Conservation (phyloP, 2,113 vertebrate genomes). For the Perccottus glenii region DNA sequence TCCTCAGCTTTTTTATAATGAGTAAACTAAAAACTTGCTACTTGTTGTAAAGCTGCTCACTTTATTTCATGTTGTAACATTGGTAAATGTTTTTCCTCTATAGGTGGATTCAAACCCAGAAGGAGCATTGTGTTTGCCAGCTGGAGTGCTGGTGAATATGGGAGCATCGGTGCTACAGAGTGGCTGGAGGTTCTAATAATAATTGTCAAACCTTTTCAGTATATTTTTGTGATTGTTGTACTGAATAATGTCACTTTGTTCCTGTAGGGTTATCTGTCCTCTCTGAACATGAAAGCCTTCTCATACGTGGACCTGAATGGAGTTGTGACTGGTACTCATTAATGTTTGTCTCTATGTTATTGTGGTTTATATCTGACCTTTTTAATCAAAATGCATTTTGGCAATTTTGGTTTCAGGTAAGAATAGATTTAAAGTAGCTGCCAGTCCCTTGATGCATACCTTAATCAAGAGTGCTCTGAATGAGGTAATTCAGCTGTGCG, state of each 20-base stretch:
- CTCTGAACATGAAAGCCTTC: conserved; percentile 87
- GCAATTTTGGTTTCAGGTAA: conserved; percentile 70
- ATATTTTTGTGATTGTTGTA: not conserved
- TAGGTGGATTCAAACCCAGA: conserved; percentile 86
- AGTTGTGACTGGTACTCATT: conserved; percentile 83
- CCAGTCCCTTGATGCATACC: conserved; percentile 84
- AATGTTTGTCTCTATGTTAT: not conserved
- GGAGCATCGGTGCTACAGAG: conserved; percentile 93
- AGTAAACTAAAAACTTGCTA: not conserved
- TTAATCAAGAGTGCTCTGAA: conserved; percentile 79
- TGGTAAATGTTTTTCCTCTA: not conserved
- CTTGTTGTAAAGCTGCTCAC: not conserved
- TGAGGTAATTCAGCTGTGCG: conserved; percentile 73
- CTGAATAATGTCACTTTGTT: not conserved
- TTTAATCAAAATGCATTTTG: not conserved
- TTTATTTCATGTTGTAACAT: not conserved
- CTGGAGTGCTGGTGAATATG: conserved; percentile 92
- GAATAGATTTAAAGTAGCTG: conserved; percentile 78
- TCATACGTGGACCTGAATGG: conserved; percentile 89
- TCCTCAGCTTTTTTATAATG: too few relatives aligned
- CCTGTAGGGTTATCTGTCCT: conserved; percentile 87
- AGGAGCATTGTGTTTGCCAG: conserved; percentile 94
- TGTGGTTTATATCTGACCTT: not conserved
- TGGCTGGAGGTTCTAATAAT: conserved; percentile 88
- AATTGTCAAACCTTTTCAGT: not conserved